Evolutionary conservation across 2,888 invertebrate species (phyloP).

Genomic region (Boloria selene): DNA sequence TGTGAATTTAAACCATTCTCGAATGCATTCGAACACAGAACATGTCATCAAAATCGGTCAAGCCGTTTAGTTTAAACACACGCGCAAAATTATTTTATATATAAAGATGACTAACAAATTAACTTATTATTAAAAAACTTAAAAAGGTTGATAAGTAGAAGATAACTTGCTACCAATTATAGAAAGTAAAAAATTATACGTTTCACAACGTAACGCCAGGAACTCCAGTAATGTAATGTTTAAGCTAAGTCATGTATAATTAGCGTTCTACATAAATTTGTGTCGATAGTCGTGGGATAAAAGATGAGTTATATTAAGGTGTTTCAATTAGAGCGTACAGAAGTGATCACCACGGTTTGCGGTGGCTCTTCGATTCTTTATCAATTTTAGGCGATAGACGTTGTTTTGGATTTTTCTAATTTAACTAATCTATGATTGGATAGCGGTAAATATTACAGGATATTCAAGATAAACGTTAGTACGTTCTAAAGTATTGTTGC

Average conservation of each 20-base stretch:
- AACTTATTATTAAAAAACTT: too few relatives aligned
- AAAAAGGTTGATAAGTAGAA: too few relatives aligned
- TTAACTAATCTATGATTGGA: slow-evolving; percentile 61
- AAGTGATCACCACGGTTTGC: slow-evolving; percentile 61
- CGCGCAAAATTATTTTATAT: too few relatives aligned
- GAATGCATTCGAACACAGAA: too few relatives aligned
- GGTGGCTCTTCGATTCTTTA: slow-evolving; percentile 58
- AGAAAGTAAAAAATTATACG: too few relatives aligned
- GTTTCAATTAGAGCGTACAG: slow-evolving; percentile 61
- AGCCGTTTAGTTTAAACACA: too few relatives aligned
- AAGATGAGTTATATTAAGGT: slow-evolving; percentile 28
- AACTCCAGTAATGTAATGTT: slow-evolving; percentile 5
- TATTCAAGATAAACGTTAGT: slow-evolving; percentile 44
- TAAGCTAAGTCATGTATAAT: not conserved
- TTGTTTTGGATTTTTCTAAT: slow-evolving; percentile 58
- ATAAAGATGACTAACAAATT: too few relatives aligned
- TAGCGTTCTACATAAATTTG: slow-evolving; percentile 18
- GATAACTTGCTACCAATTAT: too few relatives aligned
- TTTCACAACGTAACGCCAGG: too few relatives aligned
- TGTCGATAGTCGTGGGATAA: slow-evolving; percentile 26
- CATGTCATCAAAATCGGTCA: too few relatives aligned
- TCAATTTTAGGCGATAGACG: slow-evolving; percentile 62
- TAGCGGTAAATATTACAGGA: slow-evolving; percentile 66
- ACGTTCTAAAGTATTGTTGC: not conserved
- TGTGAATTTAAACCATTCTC: too few relatives aligned